These are phyloP conservation scores for Pelodiscus sinensis DNA, from an alignment of 2,113 vertebrate species.

Conservation along the genomic window DNA sequence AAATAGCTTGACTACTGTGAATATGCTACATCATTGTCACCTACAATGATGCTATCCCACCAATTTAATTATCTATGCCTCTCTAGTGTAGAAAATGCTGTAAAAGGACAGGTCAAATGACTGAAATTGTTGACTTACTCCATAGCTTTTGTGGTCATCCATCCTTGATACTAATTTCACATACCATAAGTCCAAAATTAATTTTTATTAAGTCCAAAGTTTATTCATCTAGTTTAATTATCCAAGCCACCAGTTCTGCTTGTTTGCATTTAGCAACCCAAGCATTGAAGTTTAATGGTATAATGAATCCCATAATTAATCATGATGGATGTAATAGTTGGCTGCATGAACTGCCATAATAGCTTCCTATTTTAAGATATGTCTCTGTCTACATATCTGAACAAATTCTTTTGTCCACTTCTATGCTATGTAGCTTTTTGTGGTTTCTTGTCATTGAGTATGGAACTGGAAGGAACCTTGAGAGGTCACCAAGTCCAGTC, in stretches of 20 bases:
- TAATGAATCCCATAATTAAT: neutral
- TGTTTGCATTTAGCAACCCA: neutral
- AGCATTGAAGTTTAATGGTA: neutral
- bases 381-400: neutral
- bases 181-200: neutral
- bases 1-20: neutral
- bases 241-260: neutral
- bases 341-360: neutral
- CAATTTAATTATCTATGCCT: neutral
- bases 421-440: neutral
- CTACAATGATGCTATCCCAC: neutral
- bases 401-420: no score
- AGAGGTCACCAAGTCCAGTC: no score
- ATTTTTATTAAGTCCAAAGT: neutral
- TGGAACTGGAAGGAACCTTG: no score
- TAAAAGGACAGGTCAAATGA: neutral
- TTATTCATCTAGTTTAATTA: neutral
- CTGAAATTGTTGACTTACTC: neutral
- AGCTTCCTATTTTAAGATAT: neutral
- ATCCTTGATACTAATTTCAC: neutral
- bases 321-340: neutral
- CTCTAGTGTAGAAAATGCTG: neutral
- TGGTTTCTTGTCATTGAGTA: neutral
- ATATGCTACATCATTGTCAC: neutral
- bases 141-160: neutral